A percentile compares a stretch with the other conserved stretches of the same genome.
phyloP scores from a whole-genome alignment of 1,140 invertebrate species.

The Bombus pyrosoma region DNA sequence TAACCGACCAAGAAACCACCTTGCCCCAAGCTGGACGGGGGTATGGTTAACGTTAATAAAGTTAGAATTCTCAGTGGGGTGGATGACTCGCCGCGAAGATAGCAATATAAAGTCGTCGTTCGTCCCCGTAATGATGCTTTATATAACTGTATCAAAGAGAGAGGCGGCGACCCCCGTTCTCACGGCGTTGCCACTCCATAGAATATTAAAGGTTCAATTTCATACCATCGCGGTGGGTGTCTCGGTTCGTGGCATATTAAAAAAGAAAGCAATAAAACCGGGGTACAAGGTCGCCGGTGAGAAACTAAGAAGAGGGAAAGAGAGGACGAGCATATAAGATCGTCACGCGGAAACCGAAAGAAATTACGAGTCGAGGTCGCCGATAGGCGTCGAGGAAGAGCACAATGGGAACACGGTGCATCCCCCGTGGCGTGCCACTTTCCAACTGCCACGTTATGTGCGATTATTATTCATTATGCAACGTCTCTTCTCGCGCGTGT shows the following conservation, averaged over 20 bases:
- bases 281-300: not conserved
- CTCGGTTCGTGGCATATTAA: slow-evolving; percentile 64
- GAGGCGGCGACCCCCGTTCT: slow-evolving; percentile 27
- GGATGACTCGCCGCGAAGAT: slow-evolving; percentile 61
- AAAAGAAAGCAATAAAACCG: slow-evolving; percentile 77
- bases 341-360: slow-evolving; percentile 59
- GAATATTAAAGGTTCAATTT: slow-evolving; percentile 83
- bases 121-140: slow-evolving; percentile 72
- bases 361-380: slow-evolving; percentile 72
- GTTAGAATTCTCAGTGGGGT: slow-evolving; percentile 69
- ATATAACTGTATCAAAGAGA: slow-evolving; percentile 73
- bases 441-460: slow-evolving; percentile 59
- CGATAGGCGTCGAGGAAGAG: slow-evolving; percentile 65
- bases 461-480: slow-evolving; percentile 82
- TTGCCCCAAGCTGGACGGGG: not conserved
- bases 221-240: slow-evolving; percentile 74
- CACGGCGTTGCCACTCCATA: slow-evolving; percentile 76
- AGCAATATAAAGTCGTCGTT: slow-evolving; percentile 67
- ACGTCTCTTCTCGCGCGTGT: slow-evolving; percentile 51
- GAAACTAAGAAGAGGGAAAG: slow-evolving; percentile 11
- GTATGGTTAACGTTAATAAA: slow-evolving; percentile 67
- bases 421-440: slow-evolving; percentile 28
- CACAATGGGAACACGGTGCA: slow-evolving; percentile 53
- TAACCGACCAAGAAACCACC: slow-evolving; percentile 1
- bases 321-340: slow-evolving; percentile 25